Base-by-base conservation (phyloP, 2,797 vertebrate species). In the Trematomus bernacchii region DNA sequence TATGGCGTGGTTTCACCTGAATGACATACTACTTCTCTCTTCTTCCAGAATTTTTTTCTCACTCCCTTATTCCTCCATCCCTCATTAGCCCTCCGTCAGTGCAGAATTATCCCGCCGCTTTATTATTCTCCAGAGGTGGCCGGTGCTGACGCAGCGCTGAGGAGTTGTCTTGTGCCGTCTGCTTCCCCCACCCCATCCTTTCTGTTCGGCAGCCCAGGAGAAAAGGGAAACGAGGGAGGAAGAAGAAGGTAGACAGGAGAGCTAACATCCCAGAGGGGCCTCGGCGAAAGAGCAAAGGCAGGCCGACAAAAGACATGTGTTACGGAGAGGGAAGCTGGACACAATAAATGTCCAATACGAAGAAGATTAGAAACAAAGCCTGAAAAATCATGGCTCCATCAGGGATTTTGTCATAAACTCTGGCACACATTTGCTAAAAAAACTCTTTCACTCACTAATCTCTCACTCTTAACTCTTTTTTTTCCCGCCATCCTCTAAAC, bases 101-200 rank as follows among this genome's bases (percentile, higher is more conserved):
- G 74, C 84, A 68, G 84, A 85, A 89, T 90, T 83, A 90, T 92
- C 82, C 85, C 46, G 9, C 76, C 48, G 30, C 77, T 88, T 82
- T 86, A 82, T 86, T 85, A 78, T 79, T 63, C 85, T 84, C 89
- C 76, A 12, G 81, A 80, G 88, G 78, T 0, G 23, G 70, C 64
- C 14, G 37, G 66, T 83, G 90, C 89, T 91, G 88, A 88, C 42
- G 62, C 84, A 90, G 87, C 84, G 16, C 73, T 69, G 44, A 68
- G 47, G 48, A 66, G 58, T 73, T 78, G 82, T 85, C 73, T 74
- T 82, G 71, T 47, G 23, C 76, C 37, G 75, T 82, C 75, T 84
- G 76, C 40, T 42, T 53, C 6, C 2, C 1, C 1, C 18, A 1
- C 1, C 0, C 3, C 18, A 1, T 3, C 27, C 30, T 62, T 15